These are phyloP conservation scores for Ptiloglossa arizonensis DNA, from an alignment of 1,140 invertebrate species.

Conservation along the genomic window DNA sequence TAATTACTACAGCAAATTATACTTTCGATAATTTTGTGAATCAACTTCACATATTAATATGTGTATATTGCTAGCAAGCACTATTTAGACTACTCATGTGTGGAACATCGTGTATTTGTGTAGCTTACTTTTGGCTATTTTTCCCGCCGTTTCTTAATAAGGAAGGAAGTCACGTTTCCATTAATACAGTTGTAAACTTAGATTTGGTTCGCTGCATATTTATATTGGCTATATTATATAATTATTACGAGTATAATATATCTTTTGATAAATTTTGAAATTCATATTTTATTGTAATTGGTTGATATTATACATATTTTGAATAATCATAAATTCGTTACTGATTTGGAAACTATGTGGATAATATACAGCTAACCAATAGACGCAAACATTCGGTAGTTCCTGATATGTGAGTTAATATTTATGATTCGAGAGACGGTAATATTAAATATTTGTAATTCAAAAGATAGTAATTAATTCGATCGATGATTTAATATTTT, in stretches of 20 bases:
- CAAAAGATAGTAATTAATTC: background rate
- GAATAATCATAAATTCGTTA: background rate
- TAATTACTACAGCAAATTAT: background rate
- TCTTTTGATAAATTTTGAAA: background rate
- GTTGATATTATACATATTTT: background rate
- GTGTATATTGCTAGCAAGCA: background rate
- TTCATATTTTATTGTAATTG: background rate
- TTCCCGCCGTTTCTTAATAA: conserved; percentile 28
- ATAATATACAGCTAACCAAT: background rate
- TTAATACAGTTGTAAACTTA: background rate
- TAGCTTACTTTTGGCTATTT: background rate
- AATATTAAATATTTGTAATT: background rate
- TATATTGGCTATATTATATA: too few relatives aligned
- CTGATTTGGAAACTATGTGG: background rate
- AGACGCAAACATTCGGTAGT: background rate
- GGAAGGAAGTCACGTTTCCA: background rate
- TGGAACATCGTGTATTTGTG: too few relatives aligned
- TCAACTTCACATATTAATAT: background rate
- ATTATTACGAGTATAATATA: background rate
- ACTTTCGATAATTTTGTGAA: background rate
- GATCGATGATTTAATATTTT: background rate
- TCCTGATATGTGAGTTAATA: background rate
- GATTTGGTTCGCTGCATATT: background rate
- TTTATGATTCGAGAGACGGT: background rate
- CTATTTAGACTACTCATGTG: background rate